phyloP scores from a whole-genome alignment of 1,140 invertebrate genomes.

The Parapsyche elsis region DNA sequence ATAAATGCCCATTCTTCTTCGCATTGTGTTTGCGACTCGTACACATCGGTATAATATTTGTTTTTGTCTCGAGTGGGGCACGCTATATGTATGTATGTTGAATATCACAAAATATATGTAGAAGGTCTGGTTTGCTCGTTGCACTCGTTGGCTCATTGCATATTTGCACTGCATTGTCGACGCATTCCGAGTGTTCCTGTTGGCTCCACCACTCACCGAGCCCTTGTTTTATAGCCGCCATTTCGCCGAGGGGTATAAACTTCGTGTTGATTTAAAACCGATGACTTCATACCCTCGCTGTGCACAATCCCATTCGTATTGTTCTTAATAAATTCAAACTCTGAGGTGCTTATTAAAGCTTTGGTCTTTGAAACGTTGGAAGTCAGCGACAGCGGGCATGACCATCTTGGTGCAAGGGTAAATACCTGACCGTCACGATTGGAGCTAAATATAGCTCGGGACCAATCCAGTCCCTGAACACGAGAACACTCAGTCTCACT shows the following conservation, averaged over 20 bases:
- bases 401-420: constrained; percentile 8
- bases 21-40: constrained; percentile 14
- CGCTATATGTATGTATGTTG: not conserved
- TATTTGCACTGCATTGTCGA: not conserved
- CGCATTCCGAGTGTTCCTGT: not conserved
- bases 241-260: too few relatives aligned
- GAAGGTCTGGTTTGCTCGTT: not conserved
- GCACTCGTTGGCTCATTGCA: not conserved
- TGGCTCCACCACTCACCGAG: not conserved
- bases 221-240: too few relatives aligned
- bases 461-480: not conserved
- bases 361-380: not conserved
- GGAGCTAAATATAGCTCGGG: not conserved
- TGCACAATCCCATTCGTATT: too few relatives aligned
- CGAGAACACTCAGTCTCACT: not conserved
- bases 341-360: too few relatives aligned
- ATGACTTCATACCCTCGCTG: too few relatives aligned
- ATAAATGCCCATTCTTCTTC: not conserved
- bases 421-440: constrained; percentile 23
- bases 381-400: not conserved
- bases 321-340: too few relatives aligned
- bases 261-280: too few relatives aligned
- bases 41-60: too few relatives aligned
- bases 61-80: constrained; percentile 9
- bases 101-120: not conserved